These are phyloP conservation scores for Xyliphius kryptos DNA, from an alignment of 2,113 vertebrate genomes.

Conservation along the genomic window DNA sequence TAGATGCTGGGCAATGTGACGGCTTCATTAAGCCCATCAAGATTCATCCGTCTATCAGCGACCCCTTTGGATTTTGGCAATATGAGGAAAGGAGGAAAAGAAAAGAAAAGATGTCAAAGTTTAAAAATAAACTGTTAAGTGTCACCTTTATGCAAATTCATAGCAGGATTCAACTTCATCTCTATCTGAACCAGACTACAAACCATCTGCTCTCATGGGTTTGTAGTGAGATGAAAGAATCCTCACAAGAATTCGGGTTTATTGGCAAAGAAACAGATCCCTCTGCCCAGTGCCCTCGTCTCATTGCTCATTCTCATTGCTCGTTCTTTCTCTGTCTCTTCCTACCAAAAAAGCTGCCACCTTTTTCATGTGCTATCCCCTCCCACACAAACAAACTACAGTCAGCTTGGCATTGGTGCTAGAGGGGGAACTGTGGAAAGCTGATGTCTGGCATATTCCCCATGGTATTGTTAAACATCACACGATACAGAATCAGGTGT, in stretches of 20 bases:
- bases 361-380: too few relatives aligned
- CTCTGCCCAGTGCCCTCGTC: too few relatives aligned
- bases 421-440: conserved; percentile 17
- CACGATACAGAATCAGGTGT: background rate
- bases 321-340: too few relatives aligned
- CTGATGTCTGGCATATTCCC: conserved; percentile 4
- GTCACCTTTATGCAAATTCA: too few relatives aligned
- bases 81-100: background rate
- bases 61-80: background rate
- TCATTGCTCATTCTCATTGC: too few relatives aligned
- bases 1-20: conserved; percentile 15
- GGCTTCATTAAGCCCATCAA: conserved; percentile 3
- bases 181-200: background rate
- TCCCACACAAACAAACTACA: too few relatives aligned
- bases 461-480: conserved; percentile 43
- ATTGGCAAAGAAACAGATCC: too few relatives aligned
- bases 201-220: background rate
- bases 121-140: background rate
- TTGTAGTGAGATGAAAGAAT: too few relatives aligned
- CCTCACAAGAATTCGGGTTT: too few relatives aligned
- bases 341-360: too few relatives aligned
- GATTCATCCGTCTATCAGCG: background rate
- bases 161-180: background rate
- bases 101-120: background rate
- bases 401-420: too few relatives aligned